phyloP scores from a whole-genome alignment of 2,888 invertebrate species.

The Brachynemurus nebulosus region DNA sequence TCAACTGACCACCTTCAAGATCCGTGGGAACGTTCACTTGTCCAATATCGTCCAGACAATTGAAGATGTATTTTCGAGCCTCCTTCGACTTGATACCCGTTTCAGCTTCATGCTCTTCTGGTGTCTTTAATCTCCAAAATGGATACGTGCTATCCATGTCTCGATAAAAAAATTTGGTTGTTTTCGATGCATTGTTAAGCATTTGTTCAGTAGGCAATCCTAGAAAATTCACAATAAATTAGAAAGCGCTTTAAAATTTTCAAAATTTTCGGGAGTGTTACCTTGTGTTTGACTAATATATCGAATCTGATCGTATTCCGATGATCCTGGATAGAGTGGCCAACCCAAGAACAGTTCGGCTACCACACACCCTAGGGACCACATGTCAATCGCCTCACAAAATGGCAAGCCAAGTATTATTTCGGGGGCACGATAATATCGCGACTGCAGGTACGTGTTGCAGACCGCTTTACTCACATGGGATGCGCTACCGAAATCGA shows the following conservation, averaged over 20 bases:
- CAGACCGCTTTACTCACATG: constrained; percentile 99
- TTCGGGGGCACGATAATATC: constrained; percentile 96
- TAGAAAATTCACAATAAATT: constrained; percentile 62
- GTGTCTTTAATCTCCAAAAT: constrained; percentile 81
- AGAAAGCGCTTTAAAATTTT: neutral
- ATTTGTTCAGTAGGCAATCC: constrained; percentile 96
- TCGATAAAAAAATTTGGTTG: constrained; percentile 95
- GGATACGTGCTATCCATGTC: constrained; percentile 87
- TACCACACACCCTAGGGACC: constrained; percentile 98
- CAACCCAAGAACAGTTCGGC: constrained; percentile 98
- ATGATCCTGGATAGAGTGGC: constrained; percentile 98
- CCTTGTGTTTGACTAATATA: constrained; percentile 64
- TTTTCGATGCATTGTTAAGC: constrained; percentile 94
- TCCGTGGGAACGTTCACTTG: constrained; percentile 96
- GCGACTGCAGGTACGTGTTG: constrained; percentile 97
- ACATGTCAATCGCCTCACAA: constrained; percentile 99
- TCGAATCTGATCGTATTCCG: constrained; percentile 97
- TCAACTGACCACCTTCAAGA: constrained; percentile 87
- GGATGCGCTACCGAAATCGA: constrained; percentile 98
- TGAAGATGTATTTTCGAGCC: constrained; percentile 98
- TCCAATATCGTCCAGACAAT: constrained; percentile 96
- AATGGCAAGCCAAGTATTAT: constrained; percentile 96
- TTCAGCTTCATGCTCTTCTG: constrained; percentile 96
- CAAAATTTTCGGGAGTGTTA: constrained; percentile 1
- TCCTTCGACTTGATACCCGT: constrained; percentile 98